phyloP scores from a whole-genome alignment of 1,140 invertebrate genomes.

The Nasonia longicornis region DNA sequence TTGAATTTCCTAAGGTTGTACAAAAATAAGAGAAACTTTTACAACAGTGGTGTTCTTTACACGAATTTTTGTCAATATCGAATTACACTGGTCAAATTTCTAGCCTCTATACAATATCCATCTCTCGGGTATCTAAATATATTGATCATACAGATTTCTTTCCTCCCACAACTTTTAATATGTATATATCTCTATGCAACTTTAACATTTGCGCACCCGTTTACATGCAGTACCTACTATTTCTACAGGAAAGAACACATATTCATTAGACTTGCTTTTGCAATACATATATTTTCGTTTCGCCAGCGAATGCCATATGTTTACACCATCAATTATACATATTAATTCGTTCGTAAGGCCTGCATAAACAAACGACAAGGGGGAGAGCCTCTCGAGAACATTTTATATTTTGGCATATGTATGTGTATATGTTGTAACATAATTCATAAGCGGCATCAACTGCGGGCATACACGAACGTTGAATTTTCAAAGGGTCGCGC shows the following conservation, averaged over 20 bases:
- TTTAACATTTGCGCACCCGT: background rate
- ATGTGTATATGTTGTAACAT: background rate
- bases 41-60: background rate
- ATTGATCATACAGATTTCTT: slow-evolving; percentile 34
- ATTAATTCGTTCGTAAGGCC: background rate
- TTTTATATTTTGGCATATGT: background rate
- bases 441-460: background rate
- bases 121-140: slow-evolving; percentile 16
- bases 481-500: background rate
- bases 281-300: slow-evolving; percentile 16
- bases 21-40: background rate
- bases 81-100: background rate
- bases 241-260: slow-evolving; percentile 11
- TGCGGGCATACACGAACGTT: background rate
- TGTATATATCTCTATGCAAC: background rate
- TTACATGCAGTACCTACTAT: background rate
- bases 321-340: background rate
- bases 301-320: slow-evolving; percentile 11
- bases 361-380: slow-evolving; percentile 6
- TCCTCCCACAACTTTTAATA: slow-evolving; percentile 1
- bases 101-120: slow-evolving; percentile 59
- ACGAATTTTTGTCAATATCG: background rate
- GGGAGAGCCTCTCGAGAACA: background rate
- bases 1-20: background rate
- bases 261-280: background rate